A percentile compares a stretch with the other conserved stretches of the same genome.
Conservation (phyloP, 2,797 vertebrate genomes). For the Crotalus adamanteus region DNA sequence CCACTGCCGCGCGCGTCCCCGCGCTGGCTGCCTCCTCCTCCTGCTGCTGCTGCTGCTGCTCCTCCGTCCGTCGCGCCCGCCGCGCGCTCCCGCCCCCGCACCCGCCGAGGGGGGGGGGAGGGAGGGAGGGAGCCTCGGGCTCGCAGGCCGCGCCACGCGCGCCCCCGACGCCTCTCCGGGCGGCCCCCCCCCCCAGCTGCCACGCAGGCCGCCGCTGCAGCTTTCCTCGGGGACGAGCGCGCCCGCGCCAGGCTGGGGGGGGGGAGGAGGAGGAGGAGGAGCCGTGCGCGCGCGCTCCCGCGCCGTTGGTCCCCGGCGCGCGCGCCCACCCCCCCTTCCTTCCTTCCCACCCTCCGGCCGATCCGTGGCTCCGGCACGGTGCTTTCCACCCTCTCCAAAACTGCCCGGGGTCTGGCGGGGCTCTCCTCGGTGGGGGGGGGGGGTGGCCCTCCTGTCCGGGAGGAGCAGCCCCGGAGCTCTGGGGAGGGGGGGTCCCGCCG, state of each 20-base stretch:
- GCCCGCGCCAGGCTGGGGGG: not conserved
- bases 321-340: not conserved
- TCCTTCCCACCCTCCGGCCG: too few relatives aligned
- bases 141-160: conserved; percentile 5
- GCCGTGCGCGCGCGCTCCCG: not conserved
- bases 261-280: not conserved
- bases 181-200: conserved; percentile 15
- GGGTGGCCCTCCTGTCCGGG: too few relatives aligned
- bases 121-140: not conserved
- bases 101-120: too few relatives aligned
- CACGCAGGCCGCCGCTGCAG: conserved; percentile 49
- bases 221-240: not conserved
- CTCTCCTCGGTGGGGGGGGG: too few relatives aligned
- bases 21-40: not conserved
- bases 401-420: too few relatives aligned
- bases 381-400: too few relatives aligned
- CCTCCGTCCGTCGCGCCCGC: not conserved
- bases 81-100: conserved; percentile 25
- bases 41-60: too few relatives aligned
- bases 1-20: not conserved
- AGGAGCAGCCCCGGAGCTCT: too few relatives aligned
- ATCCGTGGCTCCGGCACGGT: too few relatives aligned
- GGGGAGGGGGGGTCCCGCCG: too few relatives aligned
- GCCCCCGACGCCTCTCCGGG: too few relatives aligned
- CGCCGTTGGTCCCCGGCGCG: not conserved